Base-by-base conservation (phyloP, 2,113 vertebrate species). In the Notothenia rossii region DNA sequence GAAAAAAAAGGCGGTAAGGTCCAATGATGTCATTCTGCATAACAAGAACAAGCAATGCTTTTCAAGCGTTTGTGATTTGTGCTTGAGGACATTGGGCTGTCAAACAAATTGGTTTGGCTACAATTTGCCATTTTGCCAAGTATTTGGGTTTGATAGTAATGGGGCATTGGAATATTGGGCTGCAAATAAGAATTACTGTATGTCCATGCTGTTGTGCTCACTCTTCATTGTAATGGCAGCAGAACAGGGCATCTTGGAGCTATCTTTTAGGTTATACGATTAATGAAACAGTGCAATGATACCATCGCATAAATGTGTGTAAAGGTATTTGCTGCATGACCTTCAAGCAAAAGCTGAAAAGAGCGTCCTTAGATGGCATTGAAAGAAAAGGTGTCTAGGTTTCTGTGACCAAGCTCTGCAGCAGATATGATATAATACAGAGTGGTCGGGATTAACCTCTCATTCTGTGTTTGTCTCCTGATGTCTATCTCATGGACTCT, bases 371-470 rank as follows among this genome's bases (percentile, higher is more conserved):
- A 58, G 17, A 64, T 69, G 75, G 59, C 78, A 69, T 62, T 20
- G 58, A 56, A 33, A 78, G 49, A 67, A 60, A 72, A 53, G 67
- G 49, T 25, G 82, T 79, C 59, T 29, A 25, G 33, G 40, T 70
- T 71, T 63, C 70, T 65, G 68, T 75, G 64, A 50, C 67, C 67
- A 54, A 50, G 53, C 79, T 83, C 49, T 49, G 20, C 54, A 15
- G 48, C 49, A 66, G 70, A 65, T 83, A 78, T 82, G 51, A 84
- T 88, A 88, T 82, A 68, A 86, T 63, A 68, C 54, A 7, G n/a
- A 58, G 81, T 75, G 65, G 14, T 50, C 55, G 61, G 59, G 79
- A 90, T 89, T 86, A 87, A 81, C 79, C 77, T 87, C 72, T 69
- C 62, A 66, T 73, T 87, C 60, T 71, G 7, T 8, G 54, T 81